A percentile compares a stretch with the other conserved stretches of the same genome.
Evolutionary conservation across 2,113 vertebrate species (phyloP).

Genomic region (Corapipo altera): DNA sequence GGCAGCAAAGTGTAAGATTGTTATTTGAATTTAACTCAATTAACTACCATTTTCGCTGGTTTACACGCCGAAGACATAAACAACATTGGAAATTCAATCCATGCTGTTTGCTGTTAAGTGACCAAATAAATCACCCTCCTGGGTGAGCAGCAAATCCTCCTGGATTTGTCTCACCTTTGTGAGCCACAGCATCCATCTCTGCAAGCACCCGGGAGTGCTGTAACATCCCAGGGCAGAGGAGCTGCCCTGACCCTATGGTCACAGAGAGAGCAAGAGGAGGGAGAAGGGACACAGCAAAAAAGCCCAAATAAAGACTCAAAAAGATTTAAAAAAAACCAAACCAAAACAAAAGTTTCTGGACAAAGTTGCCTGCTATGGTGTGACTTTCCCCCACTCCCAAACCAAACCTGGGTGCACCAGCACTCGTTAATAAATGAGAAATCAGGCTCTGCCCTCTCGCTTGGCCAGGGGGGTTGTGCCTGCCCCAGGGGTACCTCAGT

Average conservation of each 20-base stretch:
- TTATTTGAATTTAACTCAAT: conserved; percentile 44
- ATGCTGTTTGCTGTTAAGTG: background rate
- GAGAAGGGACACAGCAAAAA: background rate
- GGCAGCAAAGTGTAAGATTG: background rate
- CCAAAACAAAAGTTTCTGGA: background rate
- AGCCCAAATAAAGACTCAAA: background rate
- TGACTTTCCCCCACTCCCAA: background rate
- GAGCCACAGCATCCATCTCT: background rate
- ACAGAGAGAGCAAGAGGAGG: background rate
- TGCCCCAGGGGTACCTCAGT: accelerated
- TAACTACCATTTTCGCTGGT: conserved; percentile 8
- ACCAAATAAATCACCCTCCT: background rate
- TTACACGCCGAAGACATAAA: background rate
- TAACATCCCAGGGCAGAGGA: background rate
- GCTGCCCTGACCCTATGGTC: background rate
- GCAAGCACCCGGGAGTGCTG: background rate
- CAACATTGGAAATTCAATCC: conserved; percentile 29
- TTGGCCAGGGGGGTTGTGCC: too few species aligned
- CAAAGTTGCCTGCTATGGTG: background rate
- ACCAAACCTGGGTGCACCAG: background rate
- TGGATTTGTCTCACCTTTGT: background rate
- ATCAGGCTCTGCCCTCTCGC: background rate
- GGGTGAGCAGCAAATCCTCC: background rate
- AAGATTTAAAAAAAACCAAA: accelerated
- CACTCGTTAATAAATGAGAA: background rate